Evolutionary conservation across 2,113 vertebrate genomes (phyloP).

Genomic region (Halichoeres trimaculatus): DNA sequence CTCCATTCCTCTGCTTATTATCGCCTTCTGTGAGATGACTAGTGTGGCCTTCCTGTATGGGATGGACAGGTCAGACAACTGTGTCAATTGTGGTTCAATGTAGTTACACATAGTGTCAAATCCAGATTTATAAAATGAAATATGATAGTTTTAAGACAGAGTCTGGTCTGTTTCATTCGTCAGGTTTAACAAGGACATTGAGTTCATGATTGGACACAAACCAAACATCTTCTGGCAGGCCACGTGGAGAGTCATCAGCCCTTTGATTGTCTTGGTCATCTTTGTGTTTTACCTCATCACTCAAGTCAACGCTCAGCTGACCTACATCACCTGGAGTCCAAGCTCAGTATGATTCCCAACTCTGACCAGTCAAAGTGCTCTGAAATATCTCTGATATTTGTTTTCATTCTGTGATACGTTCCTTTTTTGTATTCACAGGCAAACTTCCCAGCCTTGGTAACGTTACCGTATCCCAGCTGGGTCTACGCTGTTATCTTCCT

Average conservation of each 20-base stretch:
- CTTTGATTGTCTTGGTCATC: constrained; percentile 91
- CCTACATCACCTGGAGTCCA: constrained; percentile 83
- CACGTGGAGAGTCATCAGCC: constrained; percentile 92
- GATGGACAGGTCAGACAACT: constrained; percentile 86
- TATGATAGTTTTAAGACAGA: background rate
- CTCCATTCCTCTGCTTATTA: constrained; percentile 92
- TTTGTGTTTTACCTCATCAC: constrained; percentile 91
- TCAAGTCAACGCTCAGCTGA: constrained; percentile 80
- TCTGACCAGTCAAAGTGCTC: background rate
- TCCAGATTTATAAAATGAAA: background rate
- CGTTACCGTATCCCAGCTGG: constrained; percentile 83
- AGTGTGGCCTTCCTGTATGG: constrained; percentile 92
- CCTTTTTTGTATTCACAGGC: constrained; percentile 71
- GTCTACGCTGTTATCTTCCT: constrained; percentile 88
- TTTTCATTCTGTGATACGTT: background rate
- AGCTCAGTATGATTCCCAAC: constrained; percentile 22
- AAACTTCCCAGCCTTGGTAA: constrained; percentile 83
- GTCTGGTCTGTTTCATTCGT: rapidly evolving
- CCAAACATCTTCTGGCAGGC: constrained; percentile 96
- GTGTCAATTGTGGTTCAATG: background rate
- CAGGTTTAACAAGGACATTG: constrained; percentile 94
- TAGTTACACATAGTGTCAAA: background rate
- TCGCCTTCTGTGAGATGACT: constrained; percentile 93
- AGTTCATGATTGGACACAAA: constrained; percentile 96
- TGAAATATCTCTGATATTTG: background rate